Conservation (phyloP, 2,797 vertebrate species). For the Cossypha dichroa region DNA sequence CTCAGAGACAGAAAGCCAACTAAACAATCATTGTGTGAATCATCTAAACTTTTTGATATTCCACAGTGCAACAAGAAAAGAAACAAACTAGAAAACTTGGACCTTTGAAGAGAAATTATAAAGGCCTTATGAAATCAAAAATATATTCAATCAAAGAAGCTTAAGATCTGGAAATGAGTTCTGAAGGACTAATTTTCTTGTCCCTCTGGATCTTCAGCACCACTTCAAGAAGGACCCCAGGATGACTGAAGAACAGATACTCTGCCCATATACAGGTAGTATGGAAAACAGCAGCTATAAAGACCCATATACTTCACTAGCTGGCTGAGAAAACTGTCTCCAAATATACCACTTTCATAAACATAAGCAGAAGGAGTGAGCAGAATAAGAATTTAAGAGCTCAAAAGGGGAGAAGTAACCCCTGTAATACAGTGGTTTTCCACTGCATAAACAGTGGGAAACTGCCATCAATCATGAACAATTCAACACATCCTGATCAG, state of each 20-base stretch:
- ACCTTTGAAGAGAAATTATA: background rate
- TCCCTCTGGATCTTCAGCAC: background rate
- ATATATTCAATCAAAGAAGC: background rate
- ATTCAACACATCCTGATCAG: background rate
- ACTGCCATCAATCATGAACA: background rate
- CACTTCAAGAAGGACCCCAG: background rate
- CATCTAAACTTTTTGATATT: background rate
- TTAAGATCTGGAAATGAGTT: background rate
- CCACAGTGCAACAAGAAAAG: background rate
- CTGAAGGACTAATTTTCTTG: background rate
- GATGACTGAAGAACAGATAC: background rate
- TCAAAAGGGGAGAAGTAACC: background rate
- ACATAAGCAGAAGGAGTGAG: background rate
- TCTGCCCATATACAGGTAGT: background rate
- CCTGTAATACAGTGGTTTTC: background rate
- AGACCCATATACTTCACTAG: background rate
- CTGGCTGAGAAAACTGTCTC: background rate
- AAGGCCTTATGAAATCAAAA: background rate
- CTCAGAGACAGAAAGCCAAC: background rate
- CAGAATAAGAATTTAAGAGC: background rate
- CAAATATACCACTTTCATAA: background rate
- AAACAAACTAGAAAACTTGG: background rate
- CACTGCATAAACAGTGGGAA: background rate
- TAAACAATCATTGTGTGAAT: background rate
- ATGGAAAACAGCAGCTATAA: background rate